Base-by-base conservation (phyloP, 2,797 vertebrate species). In the Sebastes trivittatus region DNA sequence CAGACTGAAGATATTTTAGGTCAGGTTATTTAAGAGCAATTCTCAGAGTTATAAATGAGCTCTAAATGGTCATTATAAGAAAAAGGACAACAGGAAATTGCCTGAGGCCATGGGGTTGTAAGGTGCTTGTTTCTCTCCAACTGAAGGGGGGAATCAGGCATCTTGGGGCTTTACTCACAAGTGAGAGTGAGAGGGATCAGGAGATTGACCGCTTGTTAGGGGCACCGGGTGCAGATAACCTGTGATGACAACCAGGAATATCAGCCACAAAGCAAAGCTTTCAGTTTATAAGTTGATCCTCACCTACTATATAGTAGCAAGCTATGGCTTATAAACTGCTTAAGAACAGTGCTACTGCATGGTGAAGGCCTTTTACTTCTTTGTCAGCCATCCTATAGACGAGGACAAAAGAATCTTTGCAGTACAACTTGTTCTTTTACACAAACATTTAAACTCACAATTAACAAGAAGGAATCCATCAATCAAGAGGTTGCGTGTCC, bases 171-270 rank as follows among this genome's bases (percentile, higher is more conserved):
- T 61, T 25, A 34, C 20, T 64, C 7, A 49, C 27, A 61, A 18
- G 8, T 61, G 10, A 69, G 16, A 11, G 46, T 32, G 11, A 34
- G 25, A 86, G 13, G 34, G 29, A 67, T 54, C 23, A 25, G 52
- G n/a, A 70, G 30, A 66, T 6, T 27, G 59, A 30, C 58, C 1
- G n/a, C 13, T 55, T 23, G 25, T 60, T 38, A 14, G 46, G 25
- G 30, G 23, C 32, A 7, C 10, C 0, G 1, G 11, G 38, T 52
- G 32, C 38, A 79, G 14, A 62, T 25, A 20, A 61, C n/a, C 54
- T 65, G 18, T n/a, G 42, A 62, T 67, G 56, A 62, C 62, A 71
- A 84, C 20, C 32, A 54, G 36, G 58, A 62, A 61, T 27, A 66
- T 46, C 11, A 73, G 14, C 27, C 7, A 66, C 29, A 65, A 63